Conservation (phyloP, 2,888 invertebrate species). For the Apotomis capreana region DNA sequence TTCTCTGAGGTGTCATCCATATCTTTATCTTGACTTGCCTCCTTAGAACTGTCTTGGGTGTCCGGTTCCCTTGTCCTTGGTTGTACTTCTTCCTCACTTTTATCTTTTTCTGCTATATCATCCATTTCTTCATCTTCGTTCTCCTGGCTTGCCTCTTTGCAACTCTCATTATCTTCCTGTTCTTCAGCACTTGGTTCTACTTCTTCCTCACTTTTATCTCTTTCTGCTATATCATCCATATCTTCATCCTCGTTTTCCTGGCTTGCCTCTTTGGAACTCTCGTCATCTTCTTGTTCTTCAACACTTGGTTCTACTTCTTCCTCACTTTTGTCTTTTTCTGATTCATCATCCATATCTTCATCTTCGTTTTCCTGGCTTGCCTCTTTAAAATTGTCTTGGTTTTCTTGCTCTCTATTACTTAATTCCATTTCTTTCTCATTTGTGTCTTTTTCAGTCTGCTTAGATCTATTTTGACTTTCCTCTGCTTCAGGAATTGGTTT, state of each 20-base stretch:
- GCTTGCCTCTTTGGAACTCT: background rate
- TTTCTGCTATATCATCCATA: background rate
- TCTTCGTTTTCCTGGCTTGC: background rate
- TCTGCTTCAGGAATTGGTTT: background rate
- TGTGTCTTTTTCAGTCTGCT: background rate
- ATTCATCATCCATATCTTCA: slow-evolving; percentile 1
- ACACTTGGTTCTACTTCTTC: background rate
- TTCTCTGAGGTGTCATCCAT: background rate
- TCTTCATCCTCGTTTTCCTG: background rate
- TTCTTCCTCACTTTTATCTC: slow-evolving; percentile 10
- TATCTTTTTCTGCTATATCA: background rate
- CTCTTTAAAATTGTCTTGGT: background rate
- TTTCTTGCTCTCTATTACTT: background rate
- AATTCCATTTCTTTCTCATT: background rate
- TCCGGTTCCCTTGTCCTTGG: background rate
- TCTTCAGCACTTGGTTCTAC: slow-evolving; percentile 5
- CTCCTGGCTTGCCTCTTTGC: background rate
- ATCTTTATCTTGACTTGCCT: background rate
- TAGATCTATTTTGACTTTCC: background rate
- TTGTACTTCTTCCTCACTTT: background rate
- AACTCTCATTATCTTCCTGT: background rate
- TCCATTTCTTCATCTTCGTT: slow-evolving; percentile 13
- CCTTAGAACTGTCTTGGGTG: background rate
- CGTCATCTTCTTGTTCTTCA: background rate
- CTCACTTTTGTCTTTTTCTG: background rate